Percentiles rank a stretch among this genome's conserved stretches.
Evolutionary conservation across 2,797 vertebrate species (phyloP).

Genomic region (Eupleurogrammus muticus): DNA sequence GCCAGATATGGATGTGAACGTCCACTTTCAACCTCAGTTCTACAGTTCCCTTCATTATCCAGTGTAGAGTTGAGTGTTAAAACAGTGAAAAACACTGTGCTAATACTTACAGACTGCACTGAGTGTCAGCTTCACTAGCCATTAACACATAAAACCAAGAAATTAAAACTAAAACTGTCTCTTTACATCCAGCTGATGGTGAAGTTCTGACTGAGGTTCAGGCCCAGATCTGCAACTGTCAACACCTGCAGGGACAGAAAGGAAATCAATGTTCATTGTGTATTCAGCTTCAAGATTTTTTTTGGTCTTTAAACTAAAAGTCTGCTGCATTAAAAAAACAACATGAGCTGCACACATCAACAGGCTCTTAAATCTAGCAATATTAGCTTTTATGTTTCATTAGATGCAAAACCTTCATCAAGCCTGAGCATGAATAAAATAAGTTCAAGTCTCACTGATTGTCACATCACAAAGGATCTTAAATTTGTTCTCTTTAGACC

Average conservation of each 20-base stretch:
- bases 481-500: no score
- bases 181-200: conserved; percentile 86
- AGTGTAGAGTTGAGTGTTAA: conserved; percentile 18
- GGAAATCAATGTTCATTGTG: neutral
- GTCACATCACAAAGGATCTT: no score
- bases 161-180: neutral
- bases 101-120: neutral
- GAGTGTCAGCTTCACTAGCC: neutral
- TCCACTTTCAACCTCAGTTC: neutral
- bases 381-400: neutral
- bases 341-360: no score
- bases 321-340: neutral
- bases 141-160: neutral
- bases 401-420: neutral
- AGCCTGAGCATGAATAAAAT: no score
- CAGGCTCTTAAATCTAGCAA: neutral
- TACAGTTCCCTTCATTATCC: neutral
- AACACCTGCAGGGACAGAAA: conserved; percentile 80
- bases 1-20: neutral
- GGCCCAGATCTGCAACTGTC: conserved; percentile 78
- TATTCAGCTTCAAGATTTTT: neutral
- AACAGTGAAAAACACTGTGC: neutral
- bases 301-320: neutral
- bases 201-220: conserved; percentile 88
- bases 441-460: no score